Evolutionary conservation across 2,797 vertebrate species (phyloP), one percentile per base, ranked within the genome.

Genomic region (Acrossocheilus fasciatus): DNA sequence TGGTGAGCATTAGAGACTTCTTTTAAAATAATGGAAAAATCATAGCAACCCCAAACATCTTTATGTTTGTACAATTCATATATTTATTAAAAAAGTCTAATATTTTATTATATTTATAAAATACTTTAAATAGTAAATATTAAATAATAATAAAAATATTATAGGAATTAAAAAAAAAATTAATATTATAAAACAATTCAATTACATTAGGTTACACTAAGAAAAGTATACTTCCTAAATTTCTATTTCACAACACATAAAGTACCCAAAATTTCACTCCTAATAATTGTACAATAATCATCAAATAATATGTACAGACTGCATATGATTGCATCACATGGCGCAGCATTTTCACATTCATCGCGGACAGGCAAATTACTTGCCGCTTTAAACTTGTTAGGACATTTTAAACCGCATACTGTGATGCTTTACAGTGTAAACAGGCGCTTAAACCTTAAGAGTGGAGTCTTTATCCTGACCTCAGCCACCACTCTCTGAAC

Each of bases 401-500:
- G 47, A 70, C 45, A 34, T 17, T 81, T 81, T 39, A 34, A 62
- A 50, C 43, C 4, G 7, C 45, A 69, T 69, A n/a, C 36, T 17
- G 10, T 36, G 20, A 36, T 30, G 66, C 43, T 72, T 73, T 82
- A 41, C 52, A 26, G 23, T 70, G 64, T 69, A 59, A 59, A 64
- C 23, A 57, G 74, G 23, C 34, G 41, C 50, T 87, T 68, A 23
- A 41, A 52, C 52, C 11, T 77, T 23, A 52, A 75, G 36, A 79
- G 30, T 79, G 57, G 36, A 52, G 81, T 70, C 34, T 79, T 82
- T 57, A 76, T 64, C 14, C 43, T 87, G 76, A 84, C 76, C 75
- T 68, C 81, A 78, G n/a, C 36, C 64, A 30, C 45, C 39, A 64
- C n/a, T 30, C 36, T 87, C 68, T 62, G 41, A 54, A 34, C 8